Conservation (phyloP, 2,113 vertebrate species). For the Laticauda colubrina region DNA sequence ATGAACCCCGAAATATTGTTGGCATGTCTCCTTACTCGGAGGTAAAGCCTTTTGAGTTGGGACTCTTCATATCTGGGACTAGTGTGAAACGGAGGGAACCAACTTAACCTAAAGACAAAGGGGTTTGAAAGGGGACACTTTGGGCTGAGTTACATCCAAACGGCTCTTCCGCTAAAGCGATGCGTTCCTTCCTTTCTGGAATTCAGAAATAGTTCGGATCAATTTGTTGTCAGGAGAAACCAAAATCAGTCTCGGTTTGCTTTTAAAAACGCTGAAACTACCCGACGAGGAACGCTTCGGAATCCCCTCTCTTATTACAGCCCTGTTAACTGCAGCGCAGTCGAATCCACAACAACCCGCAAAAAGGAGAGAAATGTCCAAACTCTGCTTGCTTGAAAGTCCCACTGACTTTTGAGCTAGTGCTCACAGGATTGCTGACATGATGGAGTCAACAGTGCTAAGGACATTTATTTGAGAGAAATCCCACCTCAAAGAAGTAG, state of each 20-base stretch:
- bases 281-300: neutral
- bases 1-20: neutral
- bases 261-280: neutral
- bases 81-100: neutral
- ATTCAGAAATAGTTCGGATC: neutral
- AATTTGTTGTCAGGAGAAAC: neutral
- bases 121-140: neutral
- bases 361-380: neutral
- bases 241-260: neutral
- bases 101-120: neutral
- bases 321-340: neutral
- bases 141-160: neutral
- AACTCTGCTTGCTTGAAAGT: neutral
- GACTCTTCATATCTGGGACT: neutral
- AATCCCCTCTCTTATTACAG: neutral
- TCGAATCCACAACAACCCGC: neutral
- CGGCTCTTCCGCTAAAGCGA: neutral
- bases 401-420: neutral
- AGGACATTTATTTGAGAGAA: neutral
- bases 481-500: neutral
- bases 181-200: neutral
- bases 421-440: neutral
- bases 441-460: neutral
- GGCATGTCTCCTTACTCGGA: neutral
- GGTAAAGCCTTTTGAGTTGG: neutral